Percentiles rank a stretch among this genome's conserved stretches.
phyloP scores from a whole-genome alignment of 2,888 invertebrate species.

The Patella depressa region DNA sequence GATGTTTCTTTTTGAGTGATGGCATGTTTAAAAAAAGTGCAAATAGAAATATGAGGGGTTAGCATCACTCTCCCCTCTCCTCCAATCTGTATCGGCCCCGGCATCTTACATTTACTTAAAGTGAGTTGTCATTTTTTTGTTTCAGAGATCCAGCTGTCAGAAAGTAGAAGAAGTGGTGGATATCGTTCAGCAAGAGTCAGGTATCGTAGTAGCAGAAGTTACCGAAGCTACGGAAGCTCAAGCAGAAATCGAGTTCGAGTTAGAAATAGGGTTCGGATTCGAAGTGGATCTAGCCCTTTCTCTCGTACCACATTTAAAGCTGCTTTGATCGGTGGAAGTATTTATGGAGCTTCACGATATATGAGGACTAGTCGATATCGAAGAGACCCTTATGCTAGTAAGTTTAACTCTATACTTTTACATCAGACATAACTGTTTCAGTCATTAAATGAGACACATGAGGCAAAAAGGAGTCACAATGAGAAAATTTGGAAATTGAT shows the following conservation, averaged over 20 bases:
- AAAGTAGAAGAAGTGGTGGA: background rate
- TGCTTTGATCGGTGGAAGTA: constrained; percentile 13
- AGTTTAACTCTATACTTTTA: background rate
- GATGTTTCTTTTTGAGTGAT: too few species aligned
- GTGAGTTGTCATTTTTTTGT: too few species aligned
- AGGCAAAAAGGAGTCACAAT: too few species aligned
- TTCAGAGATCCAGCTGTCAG: too few species aligned
- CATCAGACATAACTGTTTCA: background rate
- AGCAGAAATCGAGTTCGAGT: background rate
- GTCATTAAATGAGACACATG: too few species aligned
- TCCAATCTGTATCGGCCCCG: too few species aligned
- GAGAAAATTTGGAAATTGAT: too few species aligned
- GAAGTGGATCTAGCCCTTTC: background rate
- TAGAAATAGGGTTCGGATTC: background rate
- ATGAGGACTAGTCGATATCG: constrained; percentile 11
- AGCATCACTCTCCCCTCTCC: too few species aligned
- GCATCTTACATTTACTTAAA: too few species aligned
- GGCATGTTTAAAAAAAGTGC: too few species aligned
- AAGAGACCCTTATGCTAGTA: constrained; percentile 13
- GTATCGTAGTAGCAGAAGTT: background rate
- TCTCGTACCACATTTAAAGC: constrained; percentile 1
- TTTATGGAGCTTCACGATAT: constrained; percentile 11
- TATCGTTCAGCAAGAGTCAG: background rate
- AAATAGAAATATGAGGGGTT: too few species aligned
- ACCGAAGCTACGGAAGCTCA: background rate